Conservation (phyloP, 2,888 invertebrate species). For the Esperia sulphurella region DNA sequence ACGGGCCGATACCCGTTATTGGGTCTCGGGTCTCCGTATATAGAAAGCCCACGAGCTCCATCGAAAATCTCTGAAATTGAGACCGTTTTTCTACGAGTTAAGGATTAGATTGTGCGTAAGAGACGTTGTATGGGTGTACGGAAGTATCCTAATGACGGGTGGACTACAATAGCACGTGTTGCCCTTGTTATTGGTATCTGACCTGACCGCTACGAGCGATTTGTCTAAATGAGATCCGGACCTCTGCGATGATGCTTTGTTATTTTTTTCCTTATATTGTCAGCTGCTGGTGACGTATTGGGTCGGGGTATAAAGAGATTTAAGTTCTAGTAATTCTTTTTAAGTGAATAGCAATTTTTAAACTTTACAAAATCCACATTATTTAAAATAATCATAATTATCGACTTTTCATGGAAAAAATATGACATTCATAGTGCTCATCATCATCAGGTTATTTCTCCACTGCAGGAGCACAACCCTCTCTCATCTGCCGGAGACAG, state of each 20-base stretch:
- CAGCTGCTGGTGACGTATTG: constrained; percentile 30
- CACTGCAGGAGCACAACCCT: no score
- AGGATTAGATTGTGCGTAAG: constrained; percentile 30
- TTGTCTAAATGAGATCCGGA: constrained; percentile 79
- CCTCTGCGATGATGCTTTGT: constrained; percentile 60
- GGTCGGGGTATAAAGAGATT: neutral
- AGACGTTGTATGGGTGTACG: constrained; percentile 41
- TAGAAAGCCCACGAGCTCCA: constrained; percentile 17
- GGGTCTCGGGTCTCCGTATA: constrained; percentile 39
- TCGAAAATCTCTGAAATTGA: constrained; percentile 17
- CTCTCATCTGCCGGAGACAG: no score
- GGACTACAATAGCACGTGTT: constrained; percentile 73
- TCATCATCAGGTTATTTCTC: no score
- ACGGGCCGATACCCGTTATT: constrained; percentile 54
- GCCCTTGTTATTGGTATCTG: constrained; percentile 77
- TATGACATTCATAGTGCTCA: no score
- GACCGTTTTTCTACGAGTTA: constrained; percentile 32
- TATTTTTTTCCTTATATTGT: constrained; percentile 48
- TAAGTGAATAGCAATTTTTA: no score
- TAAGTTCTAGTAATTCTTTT: no score
- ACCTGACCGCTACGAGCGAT: constrained; percentile 77
- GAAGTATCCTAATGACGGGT: constrained; percentile 75
- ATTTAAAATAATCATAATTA: no score
- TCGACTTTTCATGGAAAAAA: no score
- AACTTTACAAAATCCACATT: no score